Conservation (phyloP, 2,797 vertebrate genomes). For the Peromyscus eremicus region DNA sequence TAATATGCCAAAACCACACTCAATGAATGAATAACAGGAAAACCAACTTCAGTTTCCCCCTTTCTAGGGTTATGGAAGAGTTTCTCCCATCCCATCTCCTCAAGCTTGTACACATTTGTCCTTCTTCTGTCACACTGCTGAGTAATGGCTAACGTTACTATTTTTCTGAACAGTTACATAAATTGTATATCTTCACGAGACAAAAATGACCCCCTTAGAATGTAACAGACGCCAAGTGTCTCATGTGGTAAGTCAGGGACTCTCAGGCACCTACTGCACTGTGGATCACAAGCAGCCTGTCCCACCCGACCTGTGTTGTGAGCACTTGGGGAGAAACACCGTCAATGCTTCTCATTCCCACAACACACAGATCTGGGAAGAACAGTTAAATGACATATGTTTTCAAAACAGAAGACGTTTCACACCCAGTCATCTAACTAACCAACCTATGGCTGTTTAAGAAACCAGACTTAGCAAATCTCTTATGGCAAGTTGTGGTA, state of each 20-base stretch:
- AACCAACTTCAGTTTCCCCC: not conserved
- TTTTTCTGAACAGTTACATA: not conserved
- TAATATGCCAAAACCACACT: not conserved
- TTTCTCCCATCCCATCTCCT: not conserved
- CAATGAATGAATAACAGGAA: not conserved
- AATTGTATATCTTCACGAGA: not conserved
- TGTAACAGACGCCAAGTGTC: not conserved
- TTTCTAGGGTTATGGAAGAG: not conserved
- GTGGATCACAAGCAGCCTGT: not conserved
- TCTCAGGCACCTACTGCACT: not conserved
- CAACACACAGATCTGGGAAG: not conserved
- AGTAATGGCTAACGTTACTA: not conserved
- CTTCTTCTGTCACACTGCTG: slow-evolving; percentile 2
- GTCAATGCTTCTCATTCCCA: not conserved
- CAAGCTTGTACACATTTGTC: not conserved
- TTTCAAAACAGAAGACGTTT: not conserved
- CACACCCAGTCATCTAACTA: not conserved
- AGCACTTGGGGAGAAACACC: not conserved
- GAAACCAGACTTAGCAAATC: not conserved
- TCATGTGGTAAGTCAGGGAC: not conserved
- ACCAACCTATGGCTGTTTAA: not conserved
- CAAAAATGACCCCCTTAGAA: not conserved
- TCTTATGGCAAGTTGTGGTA: not conserved
- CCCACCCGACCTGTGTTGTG: rapidly evolving
- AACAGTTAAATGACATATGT: not conserved